phyloP scores from a whole-genome alignment of 2,888 invertebrate species.

The Coronaproctus castanopsis region DNA sequence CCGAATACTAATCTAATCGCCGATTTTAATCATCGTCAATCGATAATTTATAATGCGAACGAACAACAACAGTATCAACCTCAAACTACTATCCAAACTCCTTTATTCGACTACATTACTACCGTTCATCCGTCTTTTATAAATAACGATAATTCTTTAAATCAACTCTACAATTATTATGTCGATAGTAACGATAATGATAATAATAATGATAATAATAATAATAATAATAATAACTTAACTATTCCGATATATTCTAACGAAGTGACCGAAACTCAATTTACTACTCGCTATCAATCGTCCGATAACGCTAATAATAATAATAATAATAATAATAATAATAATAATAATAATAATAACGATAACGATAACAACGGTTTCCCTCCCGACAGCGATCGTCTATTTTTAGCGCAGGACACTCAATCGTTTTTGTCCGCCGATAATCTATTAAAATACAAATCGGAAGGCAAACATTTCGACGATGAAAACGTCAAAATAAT shows the following conservation, averaged over 20 bases:
- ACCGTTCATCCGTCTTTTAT: not conserved
- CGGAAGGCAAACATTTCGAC: conserved; percentile 3
- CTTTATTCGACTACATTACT: not conserved
- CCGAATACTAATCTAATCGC: no score
- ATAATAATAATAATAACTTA: not conserved
- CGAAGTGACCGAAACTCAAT: not conserved
- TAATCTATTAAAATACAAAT: conserved; percentile 16
- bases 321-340: no score
- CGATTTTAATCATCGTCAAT: no score
- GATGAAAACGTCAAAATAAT: no score
- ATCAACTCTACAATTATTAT: no score
- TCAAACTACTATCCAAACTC: not conserved
- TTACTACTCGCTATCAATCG: not conserved
- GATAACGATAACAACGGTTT: no score
- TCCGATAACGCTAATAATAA: no score
- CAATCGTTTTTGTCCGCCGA: conserved; percentile 21
- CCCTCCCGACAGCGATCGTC: conserved; percentile 13
- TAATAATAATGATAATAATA: not conserved
- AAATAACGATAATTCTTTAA: not conserved
- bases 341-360: no score
- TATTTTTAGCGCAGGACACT: conserved; percentile 19
- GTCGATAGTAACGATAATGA: not conserved
- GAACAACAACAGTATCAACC: no score
- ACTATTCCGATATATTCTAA: not conserved
- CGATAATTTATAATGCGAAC: no score